These are phyloP conservation scores for Muscicapa striata DNA, from an alignment of 2,797 vertebrate genomes.

Conservation along the genomic window DNA sequence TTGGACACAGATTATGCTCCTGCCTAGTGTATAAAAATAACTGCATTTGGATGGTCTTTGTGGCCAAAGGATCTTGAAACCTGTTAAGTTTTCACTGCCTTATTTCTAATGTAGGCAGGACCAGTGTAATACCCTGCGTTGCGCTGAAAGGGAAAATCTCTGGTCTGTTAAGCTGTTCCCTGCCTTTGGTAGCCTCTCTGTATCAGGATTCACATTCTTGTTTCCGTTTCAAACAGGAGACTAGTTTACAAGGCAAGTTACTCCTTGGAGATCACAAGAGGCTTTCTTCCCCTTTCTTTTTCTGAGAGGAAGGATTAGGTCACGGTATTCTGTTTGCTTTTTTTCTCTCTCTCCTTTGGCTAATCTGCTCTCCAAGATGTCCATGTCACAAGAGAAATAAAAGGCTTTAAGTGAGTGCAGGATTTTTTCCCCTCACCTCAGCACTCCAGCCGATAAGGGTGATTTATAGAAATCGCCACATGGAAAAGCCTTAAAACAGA, in stretches of 20 bases:
- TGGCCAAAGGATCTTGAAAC: conserved; percentile 53
- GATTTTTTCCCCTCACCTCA: conserved; percentile 51
- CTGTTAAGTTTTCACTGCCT: conserved; percentile 9
- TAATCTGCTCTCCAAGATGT: conserved; percentile 72
- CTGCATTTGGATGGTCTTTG: not conserved
- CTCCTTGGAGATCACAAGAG: conserved; percentile 69
- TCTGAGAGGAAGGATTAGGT: conserved; percentile 70
- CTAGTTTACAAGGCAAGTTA: conserved; percentile 71
- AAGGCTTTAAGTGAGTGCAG: conserved; percentile 8
- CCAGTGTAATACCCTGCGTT: conserved; percentile 34
- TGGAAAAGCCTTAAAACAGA: conserved; percentile 40
- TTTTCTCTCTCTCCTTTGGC: conserved; percentile 68
- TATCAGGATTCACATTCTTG: conserved; percentile 70
- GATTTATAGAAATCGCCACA: conserved; percentile 34
- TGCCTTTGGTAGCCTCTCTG: conserved; percentile 52
- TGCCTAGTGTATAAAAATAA: conserved; percentile 53
- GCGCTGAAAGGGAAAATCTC: conserved; percentile 56
- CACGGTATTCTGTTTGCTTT: conserved; percentile 69
- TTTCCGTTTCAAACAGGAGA: conserved; percentile 68
- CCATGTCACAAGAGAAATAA: conserved; percentile 70
- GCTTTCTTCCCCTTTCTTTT: conserved; percentile 68
- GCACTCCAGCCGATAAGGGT: not conserved
- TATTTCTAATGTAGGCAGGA: conserved; percentile 21
- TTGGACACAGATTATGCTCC: conserved; percentile 32
- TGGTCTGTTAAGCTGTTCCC: conserved; percentile 46